Conservation (phyloP, 2,113 vertebrate genomes). For the Leptobrachium ailaonicum region DNA sequence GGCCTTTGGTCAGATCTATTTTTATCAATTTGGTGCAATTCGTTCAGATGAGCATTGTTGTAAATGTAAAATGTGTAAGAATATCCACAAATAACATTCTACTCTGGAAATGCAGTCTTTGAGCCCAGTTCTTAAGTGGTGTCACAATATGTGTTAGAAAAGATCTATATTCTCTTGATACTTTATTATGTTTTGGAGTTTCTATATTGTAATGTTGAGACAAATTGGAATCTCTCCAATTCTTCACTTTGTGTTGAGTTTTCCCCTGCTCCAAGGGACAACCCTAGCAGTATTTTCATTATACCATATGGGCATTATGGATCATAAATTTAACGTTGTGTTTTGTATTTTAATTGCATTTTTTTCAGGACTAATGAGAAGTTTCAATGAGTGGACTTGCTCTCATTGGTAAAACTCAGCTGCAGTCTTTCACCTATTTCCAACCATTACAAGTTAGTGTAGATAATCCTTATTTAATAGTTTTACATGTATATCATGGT, state of each 20-base stretch:
- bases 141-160: too few species aligned
- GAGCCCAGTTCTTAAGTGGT: too few species aligned
- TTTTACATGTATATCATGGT: conserved; percentile 14
- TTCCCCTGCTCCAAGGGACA: not conserved
- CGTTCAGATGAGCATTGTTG: too few species aligned
- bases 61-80: too few species aligned
- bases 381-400: not conserved
- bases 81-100: too few species aligned
- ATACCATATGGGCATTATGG: conserved; percentile 9
- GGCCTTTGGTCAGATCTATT: too few species aligned
- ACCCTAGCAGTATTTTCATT: not conserved
- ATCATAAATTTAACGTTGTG: not conserved
- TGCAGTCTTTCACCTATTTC: not conserved
- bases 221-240: not conserved
- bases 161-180: too few species aligned
- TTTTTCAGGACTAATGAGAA: too few species aligned
- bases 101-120: too few species aligned
- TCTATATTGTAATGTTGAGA: too few species aligned
- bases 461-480: conserved; percentile 14
- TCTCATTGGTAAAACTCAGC: not conserved
- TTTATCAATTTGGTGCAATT: too few species aligned
- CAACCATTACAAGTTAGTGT: not conserved
- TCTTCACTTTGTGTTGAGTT: not conserved
- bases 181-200: too few species aligned
- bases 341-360: not conserved